Conservation (phyloP, 2,797 vertebrate genomes). For the Oceanodroma leucorhoa region DNA sequence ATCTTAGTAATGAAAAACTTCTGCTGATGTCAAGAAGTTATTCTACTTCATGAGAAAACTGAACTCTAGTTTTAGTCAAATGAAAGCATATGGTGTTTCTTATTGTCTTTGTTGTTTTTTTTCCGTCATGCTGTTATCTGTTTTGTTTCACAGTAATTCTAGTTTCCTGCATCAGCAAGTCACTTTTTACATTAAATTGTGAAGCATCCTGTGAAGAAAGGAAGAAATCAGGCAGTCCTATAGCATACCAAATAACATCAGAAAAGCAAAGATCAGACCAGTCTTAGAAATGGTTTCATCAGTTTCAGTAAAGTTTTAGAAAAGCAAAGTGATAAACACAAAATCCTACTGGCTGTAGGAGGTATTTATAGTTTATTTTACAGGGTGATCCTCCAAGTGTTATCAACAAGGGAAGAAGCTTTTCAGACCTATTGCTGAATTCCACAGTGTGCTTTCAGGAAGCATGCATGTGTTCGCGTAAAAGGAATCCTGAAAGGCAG, state of each 20-base stretch:
- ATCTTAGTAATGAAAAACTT: background rate
- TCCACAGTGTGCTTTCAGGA: background rate
- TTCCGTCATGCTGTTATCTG: background rate
- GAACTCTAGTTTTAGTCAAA: background rate
- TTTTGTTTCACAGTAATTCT: background rate
- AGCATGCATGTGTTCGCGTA: background rate
- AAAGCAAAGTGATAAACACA: background rate
- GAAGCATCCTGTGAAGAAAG: background rate
- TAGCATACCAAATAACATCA: background rate
- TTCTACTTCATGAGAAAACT: background rate
- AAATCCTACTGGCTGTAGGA: background rate
- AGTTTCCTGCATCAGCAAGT: background rate
- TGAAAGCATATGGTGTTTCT: background rate
- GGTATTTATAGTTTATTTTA: background rate
- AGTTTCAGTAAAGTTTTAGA: background rate
- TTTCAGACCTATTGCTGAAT: background rate
- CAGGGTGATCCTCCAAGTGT: fast-evolving
- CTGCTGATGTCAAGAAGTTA: background rate
- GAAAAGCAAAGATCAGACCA: background rate
- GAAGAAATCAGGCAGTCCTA: background rate
- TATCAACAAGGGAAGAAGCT: background rate
- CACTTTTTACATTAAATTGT: background rate
- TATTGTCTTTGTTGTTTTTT: background rate
- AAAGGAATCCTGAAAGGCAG: background rate
- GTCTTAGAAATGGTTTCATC: background rate